Evolutionary conservation across 2,113 vertebrate species (phyloP).

Genomic region (Aspiorhynchus laticeps): DNA sequence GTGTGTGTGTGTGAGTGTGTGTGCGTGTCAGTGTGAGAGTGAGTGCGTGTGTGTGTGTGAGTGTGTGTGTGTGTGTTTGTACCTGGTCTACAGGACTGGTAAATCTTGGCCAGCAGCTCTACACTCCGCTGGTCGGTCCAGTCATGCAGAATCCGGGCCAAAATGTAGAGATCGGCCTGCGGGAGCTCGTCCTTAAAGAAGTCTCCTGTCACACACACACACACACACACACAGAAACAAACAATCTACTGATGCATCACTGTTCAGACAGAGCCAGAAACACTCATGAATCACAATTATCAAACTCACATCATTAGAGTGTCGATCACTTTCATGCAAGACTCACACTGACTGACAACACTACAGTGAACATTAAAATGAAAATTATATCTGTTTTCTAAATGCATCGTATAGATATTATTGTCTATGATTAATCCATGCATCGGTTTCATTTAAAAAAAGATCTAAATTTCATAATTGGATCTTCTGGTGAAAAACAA

Average conservation of each 20-base stretch:
- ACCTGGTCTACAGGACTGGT: constrained; percentile 81
- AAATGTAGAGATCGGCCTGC: constrained; percentile 83
- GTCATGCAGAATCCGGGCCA: constrained; percentile 88
- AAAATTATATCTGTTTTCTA: too few relatives aligned
- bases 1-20: too few relatives aligned
- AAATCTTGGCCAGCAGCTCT: constrained; percentile 75
- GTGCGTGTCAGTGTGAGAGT: neutral
- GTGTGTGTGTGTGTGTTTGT: constrained; percentile 46
- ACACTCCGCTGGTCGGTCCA: constrained; percentile 82
- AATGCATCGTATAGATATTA: too few relatives aligned
- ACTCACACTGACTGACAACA: too few relatives aligned
- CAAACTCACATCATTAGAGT: neutral
- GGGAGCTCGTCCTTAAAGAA: constrained; percentile 85
- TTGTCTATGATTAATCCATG: too few relatives aligned
- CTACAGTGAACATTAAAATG: too few relatives aligned
- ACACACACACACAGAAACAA: neutral
- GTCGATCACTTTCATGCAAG: too few relatives aligned
- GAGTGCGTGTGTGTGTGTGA: constrained; percentile 50
- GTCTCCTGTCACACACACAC: constrained; percentile 74
- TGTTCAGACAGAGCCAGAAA: too few relatives aligned
- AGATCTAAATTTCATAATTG: too few relatives aligned
- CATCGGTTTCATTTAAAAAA: too few relatives aligned
- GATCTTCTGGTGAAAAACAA: too few relatives aligned
- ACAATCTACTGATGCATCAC: neutral
- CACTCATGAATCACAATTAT: neutral